These are phyloP conservation scores for Scortum barcoo DNA, from an alignment of 2,113 vertebrate genomes.

Conservation along the genomic window DNA sequence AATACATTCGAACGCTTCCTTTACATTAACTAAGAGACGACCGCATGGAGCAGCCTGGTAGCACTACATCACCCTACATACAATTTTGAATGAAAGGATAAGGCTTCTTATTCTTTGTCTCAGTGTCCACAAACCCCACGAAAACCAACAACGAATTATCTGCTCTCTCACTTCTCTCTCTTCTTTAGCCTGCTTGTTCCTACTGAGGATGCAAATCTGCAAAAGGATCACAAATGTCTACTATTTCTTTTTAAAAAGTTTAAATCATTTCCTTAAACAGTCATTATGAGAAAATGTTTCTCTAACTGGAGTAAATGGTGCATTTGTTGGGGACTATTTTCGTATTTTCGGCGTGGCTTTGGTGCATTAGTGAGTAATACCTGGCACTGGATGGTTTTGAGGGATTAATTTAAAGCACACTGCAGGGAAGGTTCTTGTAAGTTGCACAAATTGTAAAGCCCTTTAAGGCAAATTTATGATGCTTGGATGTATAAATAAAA, in stretches of 20 bases:
- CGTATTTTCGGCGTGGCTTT: not conserved
- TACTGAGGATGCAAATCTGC: not conserved
- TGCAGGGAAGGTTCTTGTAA: not conserved
- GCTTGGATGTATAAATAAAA: not conserved
- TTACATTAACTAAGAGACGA: constrained; percentile 18
- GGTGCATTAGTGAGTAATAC: not conserved
- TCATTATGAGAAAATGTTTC: not conserved
- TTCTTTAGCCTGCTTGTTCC: not conserved
- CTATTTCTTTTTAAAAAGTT: no score
- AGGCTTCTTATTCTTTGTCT: not conserved
- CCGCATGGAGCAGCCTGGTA: constrained; percentile 13
- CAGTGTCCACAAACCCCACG: constrained; percentile 7
- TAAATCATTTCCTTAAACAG: not conserved
- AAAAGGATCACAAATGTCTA: not conserved
- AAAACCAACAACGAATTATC: not conserved
- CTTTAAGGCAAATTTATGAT: not conserved
- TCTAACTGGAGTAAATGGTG: not conserved
- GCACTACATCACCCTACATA: not conserved
- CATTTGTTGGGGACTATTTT: not conserved
- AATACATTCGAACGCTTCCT: constrained; percentile 64
- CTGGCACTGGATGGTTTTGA: not conserved
- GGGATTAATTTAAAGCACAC: not conserved
- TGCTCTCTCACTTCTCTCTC: not conserved
- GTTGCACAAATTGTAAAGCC: not conserved
- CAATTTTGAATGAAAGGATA: not conserved